Evolutionary conservation across 2,797 vertebrate species (phyloP).

Genomic region (Jordanella pulchra): DNA sequence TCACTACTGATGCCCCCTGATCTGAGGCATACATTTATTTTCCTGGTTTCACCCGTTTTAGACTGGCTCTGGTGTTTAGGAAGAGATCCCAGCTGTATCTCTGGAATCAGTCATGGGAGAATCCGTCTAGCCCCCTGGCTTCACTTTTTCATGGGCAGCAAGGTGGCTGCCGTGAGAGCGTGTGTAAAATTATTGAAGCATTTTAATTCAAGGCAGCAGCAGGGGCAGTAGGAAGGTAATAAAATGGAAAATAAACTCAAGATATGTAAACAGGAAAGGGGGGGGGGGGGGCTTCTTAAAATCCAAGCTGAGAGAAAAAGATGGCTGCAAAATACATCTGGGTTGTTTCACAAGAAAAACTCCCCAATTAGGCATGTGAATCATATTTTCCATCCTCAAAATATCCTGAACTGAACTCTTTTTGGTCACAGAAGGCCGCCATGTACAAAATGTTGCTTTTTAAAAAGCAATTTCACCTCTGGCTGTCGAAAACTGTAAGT

Average conservation of each 20-base stretch:
- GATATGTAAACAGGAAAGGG: conserved; percentile 53
- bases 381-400: conserved; percentile 73
- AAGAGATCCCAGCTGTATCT: conserved; percentile 53
- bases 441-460: conserved; percentile 33
- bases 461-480: conserved; percentile 23
- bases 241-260: conserved; percentile 56
- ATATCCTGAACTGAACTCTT: conserved; percentile 51
- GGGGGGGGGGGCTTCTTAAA: conserved; percentile 32
- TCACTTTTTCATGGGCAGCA: conserved; percentile 33
- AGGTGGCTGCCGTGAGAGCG: conserved; percentile 31
- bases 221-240: conserved; percentile 30
- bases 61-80: conserved; percentile 63
- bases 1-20: conserved; percentile 50
- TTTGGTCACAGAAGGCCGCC: conserved; percentile 49
- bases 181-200: conserved; percentile 39
- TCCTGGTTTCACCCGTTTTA: conserved; percentile 52
- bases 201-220: conserved; percentile 38
- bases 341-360: conserved; percentile 64
- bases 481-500: conserved; percentile 29
- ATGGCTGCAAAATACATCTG: conserved; percentile 56
- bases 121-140: conserved; percentile 46
- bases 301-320: conserved; percentile 49
- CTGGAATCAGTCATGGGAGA: conserved; percentile 44
- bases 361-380: conserved; percentile 65
- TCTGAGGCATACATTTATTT: conserved; percentile 54